These are phyloP conservation scores for Numida meleagris DNA, from an alignment of 2,113 vertebrate species.

Conservation along the genomic window DNA sequence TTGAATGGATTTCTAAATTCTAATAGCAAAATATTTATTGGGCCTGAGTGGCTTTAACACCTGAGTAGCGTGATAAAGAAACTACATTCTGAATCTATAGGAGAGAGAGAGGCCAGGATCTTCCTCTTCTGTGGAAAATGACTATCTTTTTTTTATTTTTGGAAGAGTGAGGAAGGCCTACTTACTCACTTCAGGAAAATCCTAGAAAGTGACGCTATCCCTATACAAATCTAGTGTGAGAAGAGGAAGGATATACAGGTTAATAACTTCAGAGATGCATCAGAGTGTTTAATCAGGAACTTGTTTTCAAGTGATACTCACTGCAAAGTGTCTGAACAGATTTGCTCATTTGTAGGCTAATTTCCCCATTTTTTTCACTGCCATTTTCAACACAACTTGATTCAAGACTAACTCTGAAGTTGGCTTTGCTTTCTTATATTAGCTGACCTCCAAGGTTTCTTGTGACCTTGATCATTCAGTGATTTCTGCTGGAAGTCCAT, in stretches of 20 bases:
- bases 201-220: accelerated
- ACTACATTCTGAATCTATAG: not conserved
- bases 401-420: not conserved
- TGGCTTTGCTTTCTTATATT: not conserved
- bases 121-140: not conserved
- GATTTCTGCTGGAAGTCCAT: not conserved
- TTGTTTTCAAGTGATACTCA: not conserved
- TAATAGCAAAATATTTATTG: not conserved
- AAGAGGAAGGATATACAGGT: not conserved
- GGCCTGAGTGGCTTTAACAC: not conserved
- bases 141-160: not conserved
- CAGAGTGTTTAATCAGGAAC: not conserved
- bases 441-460: not conserved
- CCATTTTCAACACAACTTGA: not conserved
- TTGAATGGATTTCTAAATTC: not conserved
- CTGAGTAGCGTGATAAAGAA: not conserved
- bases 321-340: not conserved
- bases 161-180: not conserved
- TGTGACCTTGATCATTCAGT: not conserved
- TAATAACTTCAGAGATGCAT: not conserved
- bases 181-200: not conserved
- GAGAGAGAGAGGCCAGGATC: not conserved
- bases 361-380: not conserved
- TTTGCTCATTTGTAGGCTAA: not conserved
- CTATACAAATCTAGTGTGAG: not conserved